These are phyloP conservation scores for Cataglyphis rosenhaueri DNA, from an alignment of 2,888 invertebrate species.

Conservation along the genomic window DNA sequence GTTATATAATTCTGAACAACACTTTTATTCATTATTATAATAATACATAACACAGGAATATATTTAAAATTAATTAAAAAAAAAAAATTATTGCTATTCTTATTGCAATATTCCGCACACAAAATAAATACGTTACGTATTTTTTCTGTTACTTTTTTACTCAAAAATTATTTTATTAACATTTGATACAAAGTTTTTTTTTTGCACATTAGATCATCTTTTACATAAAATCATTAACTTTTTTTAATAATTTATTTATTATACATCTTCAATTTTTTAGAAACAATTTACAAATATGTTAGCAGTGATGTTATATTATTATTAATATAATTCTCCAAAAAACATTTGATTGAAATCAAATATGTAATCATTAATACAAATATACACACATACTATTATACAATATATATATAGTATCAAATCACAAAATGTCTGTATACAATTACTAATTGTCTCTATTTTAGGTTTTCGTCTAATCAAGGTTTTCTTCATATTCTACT, in stretches of 20 bases:
- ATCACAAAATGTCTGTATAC: constrained; percentile 17
- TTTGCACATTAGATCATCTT: not conserved
- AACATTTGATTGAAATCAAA: not conserved
- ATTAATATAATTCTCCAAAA: not conserved
- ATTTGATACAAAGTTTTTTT: constrained; percentile 1
- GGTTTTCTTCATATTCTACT: not conserved
- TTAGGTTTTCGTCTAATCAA: not conserved
- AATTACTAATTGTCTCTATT: not conserved
- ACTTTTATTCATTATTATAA: constrained; percentile 62
- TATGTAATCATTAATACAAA: not conserved
- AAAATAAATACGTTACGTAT: constrained; percentile 1
- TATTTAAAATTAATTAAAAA: not conserved
- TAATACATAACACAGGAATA: constrained; percentile 44
- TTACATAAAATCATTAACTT: not conserved
- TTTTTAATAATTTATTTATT: not conserved
- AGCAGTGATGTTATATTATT: not conserved
- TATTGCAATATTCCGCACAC: not conserved
- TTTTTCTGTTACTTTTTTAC: not conserved
- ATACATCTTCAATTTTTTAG: not conserved
- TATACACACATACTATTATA: not conserved
- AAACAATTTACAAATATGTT: not conserved
- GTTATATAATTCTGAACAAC: constrained; percentile 35
- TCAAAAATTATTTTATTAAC: not conserved
- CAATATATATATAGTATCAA: not conserved
- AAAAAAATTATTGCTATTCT: constrained; percentile 1